phyloP scores from a whole-genome alignment of 2,888 invertebrate genomes.

The Limenitis camilla region DNA sequence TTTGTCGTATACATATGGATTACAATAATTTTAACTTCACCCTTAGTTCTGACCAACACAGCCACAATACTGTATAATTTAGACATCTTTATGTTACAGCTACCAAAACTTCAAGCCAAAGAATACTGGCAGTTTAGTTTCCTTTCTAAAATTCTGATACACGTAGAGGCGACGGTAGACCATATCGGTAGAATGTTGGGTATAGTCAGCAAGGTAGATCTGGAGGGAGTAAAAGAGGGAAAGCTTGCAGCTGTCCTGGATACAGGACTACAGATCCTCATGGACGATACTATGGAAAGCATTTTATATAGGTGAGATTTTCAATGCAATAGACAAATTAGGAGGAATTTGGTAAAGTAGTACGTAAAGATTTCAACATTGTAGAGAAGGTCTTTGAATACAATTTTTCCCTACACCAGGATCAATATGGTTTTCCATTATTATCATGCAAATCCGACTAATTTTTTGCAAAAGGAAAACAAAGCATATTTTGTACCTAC shows the following conservation, averaged over 20 bases:
- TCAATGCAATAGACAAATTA: not conserved
- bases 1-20: not conserved
- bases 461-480: too few relatives aligned
- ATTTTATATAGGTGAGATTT: slow-evolving; percentile 56
- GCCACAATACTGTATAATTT: not conserved
- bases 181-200: slow-evolving; percentile 61
- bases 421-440: too few relatives aligned
- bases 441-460: too few relatives aligned
- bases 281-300: slow-evolving; percentile 59
- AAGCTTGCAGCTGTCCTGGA: slow-evolving; percentile 56
- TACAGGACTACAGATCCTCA: slow-evolving; percentile 54
- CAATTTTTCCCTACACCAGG: too few relatives aligned
- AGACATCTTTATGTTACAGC: slow-evolving; percentile 26
- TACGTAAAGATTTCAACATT: too few relatives aligned
- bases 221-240: slow-evolving; percentile 41
- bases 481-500: too few relatives aligned
- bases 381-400: too few relatives aligned
- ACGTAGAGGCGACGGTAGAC: slow-evolving; percentile 47
- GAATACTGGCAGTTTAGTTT: slow-evolving; percentile 68
- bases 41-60: not conserved
- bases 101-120: slow-evolving; percentile 50
- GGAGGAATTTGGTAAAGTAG: not conserved
- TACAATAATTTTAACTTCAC: not conserved
- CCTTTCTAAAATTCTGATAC: slow-evolving; percentile 55
- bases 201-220: slow-evolving; percentile 56